Percentiles rank a stretch among this genome's conserved stretches.
Conservation (phyloP, 2,797 vertebrate genomes). For the Cyprinella venusta region DNA sequence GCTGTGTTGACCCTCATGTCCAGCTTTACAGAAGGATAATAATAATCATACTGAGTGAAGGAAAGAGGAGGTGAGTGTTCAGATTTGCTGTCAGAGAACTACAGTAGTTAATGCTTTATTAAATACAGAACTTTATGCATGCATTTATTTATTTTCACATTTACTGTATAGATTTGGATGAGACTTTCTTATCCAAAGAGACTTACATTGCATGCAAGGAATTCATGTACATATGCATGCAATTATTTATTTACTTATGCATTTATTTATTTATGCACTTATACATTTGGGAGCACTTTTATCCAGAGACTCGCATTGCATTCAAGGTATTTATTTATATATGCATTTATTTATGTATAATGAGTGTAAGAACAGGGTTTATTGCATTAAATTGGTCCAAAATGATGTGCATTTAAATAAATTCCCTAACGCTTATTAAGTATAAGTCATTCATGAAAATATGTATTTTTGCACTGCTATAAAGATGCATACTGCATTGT, state of each 20-base stretch:
- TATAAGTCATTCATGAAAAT: neutral
- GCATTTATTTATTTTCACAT: neutral
- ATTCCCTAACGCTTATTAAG: neutral
- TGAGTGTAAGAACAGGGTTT: too few relatives aligned
- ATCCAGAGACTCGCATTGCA: too few relatives aligned
- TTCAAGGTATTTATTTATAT: too few relatives aligned
- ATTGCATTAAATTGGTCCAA: neutral
- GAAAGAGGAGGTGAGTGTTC: neutral
- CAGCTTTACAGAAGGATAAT: neutral
- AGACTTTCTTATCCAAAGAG: neutral
- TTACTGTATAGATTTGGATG: neutral
- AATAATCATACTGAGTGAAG: neutral
- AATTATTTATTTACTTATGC: neutral
- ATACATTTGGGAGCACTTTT: too few relatives aligned
- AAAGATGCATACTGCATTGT: neutral
- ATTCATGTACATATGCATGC: neutral
- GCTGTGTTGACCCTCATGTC: slow-evolving; percentile 8
- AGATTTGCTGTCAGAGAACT: neutral
- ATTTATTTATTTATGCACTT: too few relatives aligned
- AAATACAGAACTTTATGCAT: neutral
- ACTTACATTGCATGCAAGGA: neutral
- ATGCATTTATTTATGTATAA: neutral
- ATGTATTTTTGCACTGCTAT: neutral
- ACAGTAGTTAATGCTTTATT: neutral
- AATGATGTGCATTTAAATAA: neutral